Conservation (phyloP, 1,140 invertebrate species). For the Temnothorax curvispinosus region DNA sequence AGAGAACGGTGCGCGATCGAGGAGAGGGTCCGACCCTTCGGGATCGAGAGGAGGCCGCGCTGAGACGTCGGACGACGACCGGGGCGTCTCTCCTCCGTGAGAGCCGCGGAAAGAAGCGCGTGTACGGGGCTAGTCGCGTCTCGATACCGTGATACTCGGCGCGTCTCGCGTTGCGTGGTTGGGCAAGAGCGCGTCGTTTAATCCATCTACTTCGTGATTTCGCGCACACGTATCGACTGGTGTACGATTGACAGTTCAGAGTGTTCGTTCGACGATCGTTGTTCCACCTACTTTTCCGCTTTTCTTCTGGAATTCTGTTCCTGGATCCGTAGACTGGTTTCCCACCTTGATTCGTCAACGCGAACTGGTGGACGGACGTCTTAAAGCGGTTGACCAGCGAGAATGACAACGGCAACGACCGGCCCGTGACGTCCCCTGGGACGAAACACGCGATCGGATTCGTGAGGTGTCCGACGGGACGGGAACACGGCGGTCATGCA, state of each 20-base stretch:
- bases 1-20: background rate
- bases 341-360: background rate
- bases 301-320: background rate
- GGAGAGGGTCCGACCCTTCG: background rate
- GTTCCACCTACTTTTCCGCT: background rate
- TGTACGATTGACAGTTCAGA: conserved; percentile 47
- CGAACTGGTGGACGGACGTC: background rate
- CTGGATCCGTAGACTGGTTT: background rate
- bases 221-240: background rate
- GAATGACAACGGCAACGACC: background rate
- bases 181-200: conserved; percentile 12
- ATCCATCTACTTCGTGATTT: no score
- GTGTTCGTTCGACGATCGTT: background rate
- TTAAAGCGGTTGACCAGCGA: background rate
- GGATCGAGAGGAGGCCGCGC: background rate
- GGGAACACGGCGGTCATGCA: conserved; percentile 41
- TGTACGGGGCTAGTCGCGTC: background rate
- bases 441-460: background rate
- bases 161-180: conserved; percentile 15
- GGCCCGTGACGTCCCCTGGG: background rate
- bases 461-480: conserved; percentile 20
- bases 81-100: background rate
- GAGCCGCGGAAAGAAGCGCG: background rate
- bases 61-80: background rate
- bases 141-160: background rate